phyloP scores from a whole-genome alignment of 2,113 vertebrate species.

The Spea multiplicata region DNA sequence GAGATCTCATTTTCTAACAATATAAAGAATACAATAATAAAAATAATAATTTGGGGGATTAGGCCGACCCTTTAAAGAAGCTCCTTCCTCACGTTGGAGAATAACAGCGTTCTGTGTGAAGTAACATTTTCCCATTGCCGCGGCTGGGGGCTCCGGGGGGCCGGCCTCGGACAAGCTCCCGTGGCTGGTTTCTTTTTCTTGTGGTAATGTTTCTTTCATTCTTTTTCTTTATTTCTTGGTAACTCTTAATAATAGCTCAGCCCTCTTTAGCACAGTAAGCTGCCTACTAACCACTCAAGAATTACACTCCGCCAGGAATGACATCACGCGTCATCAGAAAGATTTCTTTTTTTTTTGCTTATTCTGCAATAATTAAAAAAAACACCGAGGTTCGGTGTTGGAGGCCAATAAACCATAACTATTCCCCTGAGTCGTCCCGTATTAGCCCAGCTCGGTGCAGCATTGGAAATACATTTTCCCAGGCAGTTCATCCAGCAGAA shows the following conservation, averaged over 20 bases:
- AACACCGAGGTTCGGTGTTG: constrained; percentile 43
- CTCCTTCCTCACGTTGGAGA: background rate
- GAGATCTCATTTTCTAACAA: no score
- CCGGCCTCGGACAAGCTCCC: background rate
- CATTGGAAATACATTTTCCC: constrained; percentile 12
- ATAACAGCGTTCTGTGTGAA: background rate
- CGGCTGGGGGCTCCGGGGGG: background rate
- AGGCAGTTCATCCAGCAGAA: constrained; percentile 27
- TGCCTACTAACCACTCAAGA: constrained; percentile 32
- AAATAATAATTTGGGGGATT: no score
- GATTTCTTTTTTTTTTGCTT: constrained; percentile 46
- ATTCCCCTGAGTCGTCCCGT: constrained; percentile 48
- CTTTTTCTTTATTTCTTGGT: background rate
- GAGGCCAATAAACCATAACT: constrained; percentile 50
- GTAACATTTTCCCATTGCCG: background rate
- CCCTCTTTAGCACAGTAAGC: constrained; percentile 53
- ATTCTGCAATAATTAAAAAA: constrained; percentile 16
- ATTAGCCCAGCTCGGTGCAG: constrained; percentile 39
- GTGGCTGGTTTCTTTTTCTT: background rate
- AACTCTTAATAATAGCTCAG: constrained; percentile 38
- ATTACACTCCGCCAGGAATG: constrained; percentile 28
- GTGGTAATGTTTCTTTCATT: constrained; percentile 1
- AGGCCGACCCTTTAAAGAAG: no score
- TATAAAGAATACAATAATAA: no score
- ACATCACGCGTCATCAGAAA: constrained; percentile 37